These are phyloP conservation scores for Etheostoma cragini DNA, from an alignment of 2,113 vertebrate genomes.

Conservation along the genomic window DNA sequence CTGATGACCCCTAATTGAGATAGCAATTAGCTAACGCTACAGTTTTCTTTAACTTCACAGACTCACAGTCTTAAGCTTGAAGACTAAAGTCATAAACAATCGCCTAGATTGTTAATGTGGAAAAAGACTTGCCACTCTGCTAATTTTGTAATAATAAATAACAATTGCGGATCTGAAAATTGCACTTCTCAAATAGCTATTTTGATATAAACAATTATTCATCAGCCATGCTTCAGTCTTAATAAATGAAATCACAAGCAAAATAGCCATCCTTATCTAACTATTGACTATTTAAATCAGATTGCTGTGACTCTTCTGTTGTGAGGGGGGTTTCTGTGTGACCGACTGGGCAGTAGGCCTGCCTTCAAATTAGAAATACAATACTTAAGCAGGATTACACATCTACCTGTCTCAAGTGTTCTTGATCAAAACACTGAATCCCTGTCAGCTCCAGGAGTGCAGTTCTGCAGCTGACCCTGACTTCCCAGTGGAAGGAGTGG, in stretches of 20 bases:
- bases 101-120: not conserved
- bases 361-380: conserved; percentile 20
- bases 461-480: conserved; percentile 55
- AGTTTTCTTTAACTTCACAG: not conserved
- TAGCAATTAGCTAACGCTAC: not conserved
- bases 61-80: too few relatives aligned
- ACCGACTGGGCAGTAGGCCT: not conserved
- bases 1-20: not conserved
- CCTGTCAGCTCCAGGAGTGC: conserved; percentile 6
- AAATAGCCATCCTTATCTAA: not conserved
- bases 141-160: not conserved
- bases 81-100: not conserved
- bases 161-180: not conserved
- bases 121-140: not conserved
- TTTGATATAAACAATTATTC: not conserved
- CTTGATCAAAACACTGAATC: conserved; percentile 44
- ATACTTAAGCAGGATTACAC: conserved; percentile 38
- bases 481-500: conserved; percentile 21
- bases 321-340: not conserved
- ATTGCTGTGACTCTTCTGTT: not conserved
- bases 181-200: not conserved
- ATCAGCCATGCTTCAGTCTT: not conserved
- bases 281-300: not conserved
- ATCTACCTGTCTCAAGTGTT: conserved; percentile 50
- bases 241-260: not conserved